Evolutionary conservation across 1,140 invertebrate species (phyloP).

Genomic region (Anoplophora glabripennis): DNA sequence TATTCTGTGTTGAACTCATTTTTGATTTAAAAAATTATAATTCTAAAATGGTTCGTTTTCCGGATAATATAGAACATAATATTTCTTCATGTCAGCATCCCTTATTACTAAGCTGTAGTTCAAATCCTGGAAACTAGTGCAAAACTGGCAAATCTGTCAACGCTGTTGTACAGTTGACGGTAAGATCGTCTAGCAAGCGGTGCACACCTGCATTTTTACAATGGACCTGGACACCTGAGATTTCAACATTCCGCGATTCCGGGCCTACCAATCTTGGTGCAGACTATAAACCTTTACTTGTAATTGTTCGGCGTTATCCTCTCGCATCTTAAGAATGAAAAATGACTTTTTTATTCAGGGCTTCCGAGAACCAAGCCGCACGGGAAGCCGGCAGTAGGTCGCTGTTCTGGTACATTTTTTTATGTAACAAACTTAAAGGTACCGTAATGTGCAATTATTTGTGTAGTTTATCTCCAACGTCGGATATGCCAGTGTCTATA

Average conservation of each 20-base stretch:
- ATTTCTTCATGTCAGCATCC: too few relatives aligned
- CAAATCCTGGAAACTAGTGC: background rate
- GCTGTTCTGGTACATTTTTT: too few relatives aligned
- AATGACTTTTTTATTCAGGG: constrained; percentile 3
- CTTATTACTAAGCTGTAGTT: too few relatives aligned
- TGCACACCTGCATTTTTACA: constrained; percentile 27
- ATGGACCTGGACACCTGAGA: constrained; percentile 24
- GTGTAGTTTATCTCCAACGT: too few relatives aligned
- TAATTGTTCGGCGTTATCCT: background rate
- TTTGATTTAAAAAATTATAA: too few relatives aligned
- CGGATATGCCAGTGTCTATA: too few relatives aligned
- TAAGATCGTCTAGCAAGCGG: constrained; percentile 1
- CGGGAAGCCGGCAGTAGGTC: background rate
- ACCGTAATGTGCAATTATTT: too few relatives aligned
- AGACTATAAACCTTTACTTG: constrained; percentile 14
- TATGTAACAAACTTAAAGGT: too few relatives aligned
- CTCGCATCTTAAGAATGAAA: constrained; percentile 12
- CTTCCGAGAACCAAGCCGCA: background rate
- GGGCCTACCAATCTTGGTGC: constrained; percentile 8
- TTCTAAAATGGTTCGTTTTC: too few relatives aligned
- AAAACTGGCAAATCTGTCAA: background rate
- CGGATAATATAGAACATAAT: too few relatives aligned
- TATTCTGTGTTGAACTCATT: too few relatives aligned
- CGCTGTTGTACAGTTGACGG: background rate
- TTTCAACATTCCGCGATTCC: constrained; percentile 21